Conservation (phyloP, 2,113 vertebrate genomes). For the Poeciliopsis retropinna region DNA sequence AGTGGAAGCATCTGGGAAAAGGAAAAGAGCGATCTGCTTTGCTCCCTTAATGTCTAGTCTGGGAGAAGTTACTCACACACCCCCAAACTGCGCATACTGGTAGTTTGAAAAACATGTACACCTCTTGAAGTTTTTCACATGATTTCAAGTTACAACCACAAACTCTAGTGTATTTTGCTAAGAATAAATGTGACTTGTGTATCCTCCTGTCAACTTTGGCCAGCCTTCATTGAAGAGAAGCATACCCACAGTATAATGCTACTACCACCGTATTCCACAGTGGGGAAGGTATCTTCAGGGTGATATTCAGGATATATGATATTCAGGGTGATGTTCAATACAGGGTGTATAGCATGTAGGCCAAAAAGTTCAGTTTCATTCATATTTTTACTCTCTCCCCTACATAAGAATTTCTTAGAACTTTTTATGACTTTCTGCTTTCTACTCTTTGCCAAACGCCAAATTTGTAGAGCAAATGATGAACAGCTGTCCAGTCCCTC, state of each 20-base stretch:
- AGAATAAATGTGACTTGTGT: neutral
- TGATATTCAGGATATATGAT: neutral
- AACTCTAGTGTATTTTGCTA: neutral
- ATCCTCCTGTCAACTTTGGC: neutral
- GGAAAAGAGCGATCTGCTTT: conserved; percentile 50
- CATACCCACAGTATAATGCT: neutral
- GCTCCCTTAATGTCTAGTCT: conserved; percentile 48
- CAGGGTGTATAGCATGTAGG: too few relatives aligned
- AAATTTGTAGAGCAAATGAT: too few relatives aligned
- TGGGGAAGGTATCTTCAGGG: neutral
- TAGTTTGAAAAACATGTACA: neutral
- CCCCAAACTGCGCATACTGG: conserved; percentile 21
- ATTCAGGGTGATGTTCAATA: too few relatives aligned
- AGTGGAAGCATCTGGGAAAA: conserved; percentile 71
- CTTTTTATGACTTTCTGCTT: too few relatives aligned
- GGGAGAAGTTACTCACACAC: conserved; percentile 52
- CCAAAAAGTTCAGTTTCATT: too few relatives aligned
- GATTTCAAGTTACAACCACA: neutral
- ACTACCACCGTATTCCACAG: neutral
- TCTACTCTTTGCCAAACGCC: too few relatives aligned
- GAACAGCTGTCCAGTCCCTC: too few relatives aligned
- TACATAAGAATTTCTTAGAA: too few relatives aligned
- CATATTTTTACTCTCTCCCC: too few relatives aligned
- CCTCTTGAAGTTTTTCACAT: too few relatives aligned
- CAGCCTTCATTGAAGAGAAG: neutral